These are phyloP conservation scores for Bombus soroeensis DNA, from an alignment of 1,140 invertebrate genomes.

Conservation along the genomic window DNA sequence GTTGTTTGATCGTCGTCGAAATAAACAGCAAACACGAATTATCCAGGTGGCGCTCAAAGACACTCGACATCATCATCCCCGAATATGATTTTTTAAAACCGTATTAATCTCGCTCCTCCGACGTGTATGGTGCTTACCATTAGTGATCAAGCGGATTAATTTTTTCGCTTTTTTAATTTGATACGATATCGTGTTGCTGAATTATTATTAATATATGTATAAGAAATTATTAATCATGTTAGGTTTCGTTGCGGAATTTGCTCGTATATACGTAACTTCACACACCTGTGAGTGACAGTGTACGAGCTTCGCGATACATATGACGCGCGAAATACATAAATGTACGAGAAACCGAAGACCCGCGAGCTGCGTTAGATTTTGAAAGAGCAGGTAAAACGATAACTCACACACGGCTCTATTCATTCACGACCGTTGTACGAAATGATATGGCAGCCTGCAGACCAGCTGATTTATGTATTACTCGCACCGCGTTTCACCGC, in stretches of 20 bases:
- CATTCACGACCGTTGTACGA: conserved; percentile 74
- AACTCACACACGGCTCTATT: conserved; percentile 76
- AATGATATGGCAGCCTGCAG: conserved; percentile 76
- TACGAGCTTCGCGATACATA: neutral
- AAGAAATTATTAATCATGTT: neutral
- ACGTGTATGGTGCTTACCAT: no score
- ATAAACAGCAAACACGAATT: neutral
- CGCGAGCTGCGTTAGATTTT: conserved; percentile 45
- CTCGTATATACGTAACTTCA: neutral
- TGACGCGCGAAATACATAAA: neutral
- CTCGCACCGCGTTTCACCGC: conserved; percentile 57
- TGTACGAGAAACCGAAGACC: conserved; percentile 16
- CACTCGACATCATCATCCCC: no score
- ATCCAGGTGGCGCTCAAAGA: neutral
- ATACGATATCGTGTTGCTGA: neutral
- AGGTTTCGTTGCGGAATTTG: neutral
- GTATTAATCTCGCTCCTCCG: neutral
- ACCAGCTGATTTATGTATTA: conserved; percentile 76
- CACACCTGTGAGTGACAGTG: no score
- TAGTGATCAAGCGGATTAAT: neutral
- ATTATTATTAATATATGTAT: neutral
- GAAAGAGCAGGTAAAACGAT: conserved; percentile 68
- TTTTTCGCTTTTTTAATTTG: neutral
- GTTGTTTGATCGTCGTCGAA: neutral
- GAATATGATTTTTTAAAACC: neutral